Evolutionary conservation across 2,113 vertebrate genomes (phyloP).

Genomic region (Panthera tigris): DNA sequence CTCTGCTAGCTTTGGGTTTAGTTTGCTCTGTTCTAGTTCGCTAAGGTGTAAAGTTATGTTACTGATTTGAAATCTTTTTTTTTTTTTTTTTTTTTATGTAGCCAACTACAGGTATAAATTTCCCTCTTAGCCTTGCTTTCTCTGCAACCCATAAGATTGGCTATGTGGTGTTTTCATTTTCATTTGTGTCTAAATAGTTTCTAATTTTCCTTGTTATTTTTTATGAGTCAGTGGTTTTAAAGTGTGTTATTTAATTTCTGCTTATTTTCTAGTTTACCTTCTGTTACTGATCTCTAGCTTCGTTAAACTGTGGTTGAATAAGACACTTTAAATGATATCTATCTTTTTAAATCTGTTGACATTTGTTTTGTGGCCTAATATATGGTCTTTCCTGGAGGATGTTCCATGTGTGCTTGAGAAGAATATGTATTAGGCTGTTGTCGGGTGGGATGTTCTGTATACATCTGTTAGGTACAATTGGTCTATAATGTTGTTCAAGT

Average conservation of each 20-base stretch:
- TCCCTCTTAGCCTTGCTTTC: background rate
- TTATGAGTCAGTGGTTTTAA: background rate
- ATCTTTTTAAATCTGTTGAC: background rate
- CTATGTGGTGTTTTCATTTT: background rate
- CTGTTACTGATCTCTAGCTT: background rate
- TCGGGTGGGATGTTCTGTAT: background rate
- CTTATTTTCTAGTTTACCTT: background rate
- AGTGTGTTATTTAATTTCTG: background rate
- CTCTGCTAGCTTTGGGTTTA: background rate
- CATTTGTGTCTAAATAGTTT: background rate
- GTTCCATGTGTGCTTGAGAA: background rate
- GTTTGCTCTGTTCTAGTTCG: background rate
- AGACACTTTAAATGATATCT: background rate
- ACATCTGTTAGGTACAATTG: background rate
- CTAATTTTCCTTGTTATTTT: background rate
- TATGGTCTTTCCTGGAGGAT: background rate
- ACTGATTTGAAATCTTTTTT: background rate
- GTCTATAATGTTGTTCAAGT: background rate
- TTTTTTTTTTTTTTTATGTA: background rate
- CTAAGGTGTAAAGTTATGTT: background rate
- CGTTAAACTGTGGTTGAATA: background rate
- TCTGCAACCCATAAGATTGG: background rate
- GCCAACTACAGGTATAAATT: background rate
- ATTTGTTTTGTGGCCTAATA: background rate
- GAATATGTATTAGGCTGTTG: background rate